These are phyloP conservation scores for Chiloscyllium punctatum DNA, from an alignment of 2,797 vertebrate genomes.

Conservation along the genomic window DNA sequence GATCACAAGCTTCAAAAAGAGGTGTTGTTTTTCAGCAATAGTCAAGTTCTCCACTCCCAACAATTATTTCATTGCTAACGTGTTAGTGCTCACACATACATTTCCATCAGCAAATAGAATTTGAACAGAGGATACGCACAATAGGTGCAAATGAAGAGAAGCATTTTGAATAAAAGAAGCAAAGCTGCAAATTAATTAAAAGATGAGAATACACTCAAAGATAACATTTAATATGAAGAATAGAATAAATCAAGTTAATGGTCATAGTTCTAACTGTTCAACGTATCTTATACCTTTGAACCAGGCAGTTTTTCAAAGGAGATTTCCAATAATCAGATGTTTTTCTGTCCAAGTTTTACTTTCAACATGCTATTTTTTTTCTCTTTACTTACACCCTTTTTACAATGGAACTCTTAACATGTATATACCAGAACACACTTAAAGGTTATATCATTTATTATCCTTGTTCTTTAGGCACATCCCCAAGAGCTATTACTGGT, in stretches of 20 bases:
- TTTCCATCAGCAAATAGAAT: background rate
- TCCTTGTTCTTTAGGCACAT: too few relatives aligned
- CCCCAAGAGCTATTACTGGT: too few relatives aligned
- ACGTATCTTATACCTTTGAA: background rate
- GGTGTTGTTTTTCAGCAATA: too few relatives aligned
- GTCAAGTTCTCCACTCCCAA: too few relatives aligned
- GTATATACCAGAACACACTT: background rate
- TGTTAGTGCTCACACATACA: background rate
- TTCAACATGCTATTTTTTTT: background rate
- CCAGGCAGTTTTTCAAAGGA: background rate
- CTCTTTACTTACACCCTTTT: background rate
- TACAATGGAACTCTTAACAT: background rate
- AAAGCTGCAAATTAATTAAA: background rate
- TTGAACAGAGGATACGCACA: background rate
- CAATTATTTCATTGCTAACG: too few relatives aligned
- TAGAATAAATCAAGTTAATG: background rate
- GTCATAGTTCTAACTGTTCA: background rate
- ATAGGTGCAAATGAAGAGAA: background rate
- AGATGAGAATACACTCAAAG: background rate
- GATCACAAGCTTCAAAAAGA: too few relatives aligned
- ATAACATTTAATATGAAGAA: background rate
- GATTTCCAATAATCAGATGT: background rate
- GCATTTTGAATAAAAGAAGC: background rate
- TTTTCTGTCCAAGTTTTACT: background rate
- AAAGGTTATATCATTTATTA: too few relatives aligned